Evolutionary conservation across 2,113 vertebrate genomes (phyloP), one percentile per base, ranked within the genome.

Genomic region (Scalopus aquaticus): DNA sequence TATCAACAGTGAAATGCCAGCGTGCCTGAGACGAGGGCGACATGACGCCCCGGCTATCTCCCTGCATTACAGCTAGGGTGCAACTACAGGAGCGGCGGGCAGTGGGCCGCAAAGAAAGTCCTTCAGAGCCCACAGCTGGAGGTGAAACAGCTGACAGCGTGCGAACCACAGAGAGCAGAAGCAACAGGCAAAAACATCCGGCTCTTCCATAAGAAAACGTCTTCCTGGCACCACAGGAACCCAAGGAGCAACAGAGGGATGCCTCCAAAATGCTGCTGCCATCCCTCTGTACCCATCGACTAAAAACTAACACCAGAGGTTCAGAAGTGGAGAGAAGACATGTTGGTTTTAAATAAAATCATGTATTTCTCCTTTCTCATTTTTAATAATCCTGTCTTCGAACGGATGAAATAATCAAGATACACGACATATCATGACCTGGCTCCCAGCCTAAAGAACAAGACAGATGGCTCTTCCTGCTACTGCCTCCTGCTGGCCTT

Each of bases 81-180:
- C 62, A 70, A 37, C 32, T 6, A 22, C 1, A 69, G 20, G 22
- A 37, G 12, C 4, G 0, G 72, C 30, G 46, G 60, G 54, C 28
- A 88, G 19, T 54, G 26, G 8, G 32, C 19, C 64, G 9, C 32
- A 22, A 60, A 60, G 49, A 86, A 26, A 32, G 32, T 39, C 30
- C n/a, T 26, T 35, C 2, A 35, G 24, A 42, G 3, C 37, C 39
- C 6, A 30, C 8, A 46, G 1, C 13, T 10, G 58, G 51, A 32
- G 3, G 24, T 0, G 0, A 35, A 65, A 56, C n/a, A 22, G 60
- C n/a, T 3, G n/a, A 30, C 24, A 4, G 20, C 16, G 4, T 0
- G 30, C 6, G 16, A 49, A 70, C 9, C 3, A 51, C 20, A 0
- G 42, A 58, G 7, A 72, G 44, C 84, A 65, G 20, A 70, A 35